phyloP scores from a whole-genome alignment of 1,140 invertebrate genomes.

The Procambarus virginalis region DNA sequence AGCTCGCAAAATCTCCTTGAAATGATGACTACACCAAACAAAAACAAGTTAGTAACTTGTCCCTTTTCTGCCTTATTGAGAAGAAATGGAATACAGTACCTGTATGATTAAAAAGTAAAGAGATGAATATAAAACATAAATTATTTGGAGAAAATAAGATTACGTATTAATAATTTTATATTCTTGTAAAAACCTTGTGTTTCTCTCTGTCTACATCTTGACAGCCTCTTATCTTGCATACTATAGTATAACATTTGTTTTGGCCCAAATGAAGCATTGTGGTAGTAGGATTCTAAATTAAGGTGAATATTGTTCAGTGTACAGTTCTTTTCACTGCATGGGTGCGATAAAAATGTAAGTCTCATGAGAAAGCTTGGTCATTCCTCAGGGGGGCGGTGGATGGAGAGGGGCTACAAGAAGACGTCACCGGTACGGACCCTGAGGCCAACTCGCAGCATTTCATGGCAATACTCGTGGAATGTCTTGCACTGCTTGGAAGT shows the following conservation, averaged over 20 bases:
- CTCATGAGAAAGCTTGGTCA: no score
- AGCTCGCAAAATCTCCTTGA: constrained; percentile 71
- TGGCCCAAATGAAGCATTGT: no score
- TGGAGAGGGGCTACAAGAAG: constrained; percentile 76
- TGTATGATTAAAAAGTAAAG: not conserved
- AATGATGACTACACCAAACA: constrained; percentile 68
- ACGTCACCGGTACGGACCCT: constrained; percentile 79
- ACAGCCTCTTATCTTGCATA: no score
- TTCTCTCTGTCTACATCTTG: no score
- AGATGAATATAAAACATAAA: constrained; percentile 70
- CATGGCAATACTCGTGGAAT: constrained; percentile 88
- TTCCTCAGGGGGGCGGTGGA: constrained; percentile 30
- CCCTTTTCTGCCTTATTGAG: not conserved
- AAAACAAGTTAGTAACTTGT: constrained; percentile 64
- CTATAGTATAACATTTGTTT: no score
- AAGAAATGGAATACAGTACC: not conserved
- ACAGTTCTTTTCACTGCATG: no score
- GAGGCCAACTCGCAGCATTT: constrained; percentile 82
- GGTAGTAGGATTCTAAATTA: no score
- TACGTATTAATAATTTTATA: not conserved
- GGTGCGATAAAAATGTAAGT: no score
- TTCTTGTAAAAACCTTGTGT: no score
- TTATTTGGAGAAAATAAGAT: constrained; percentile 56
- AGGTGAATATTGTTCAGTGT: no score
- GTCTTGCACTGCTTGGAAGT: constrained; percentile 86